These are phyloP conservation scores for Lottia scabra DNA, from an alignment of 2,888 invertebrate species.

Conservation along the genomic window DNA sequence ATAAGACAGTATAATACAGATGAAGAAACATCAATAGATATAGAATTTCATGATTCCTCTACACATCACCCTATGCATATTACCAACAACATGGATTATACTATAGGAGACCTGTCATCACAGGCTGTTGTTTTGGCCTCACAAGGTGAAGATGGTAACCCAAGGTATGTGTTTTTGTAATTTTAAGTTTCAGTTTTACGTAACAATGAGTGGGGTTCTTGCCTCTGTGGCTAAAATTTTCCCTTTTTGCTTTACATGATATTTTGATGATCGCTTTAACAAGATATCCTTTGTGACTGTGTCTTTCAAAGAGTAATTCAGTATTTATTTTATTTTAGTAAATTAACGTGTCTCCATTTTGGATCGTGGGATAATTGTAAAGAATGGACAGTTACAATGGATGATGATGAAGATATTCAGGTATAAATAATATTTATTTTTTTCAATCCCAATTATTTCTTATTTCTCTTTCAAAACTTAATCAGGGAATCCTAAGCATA, in stretches of 20 bases:
- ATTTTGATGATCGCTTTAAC: too few species aligned
- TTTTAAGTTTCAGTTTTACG: too few species aligned
- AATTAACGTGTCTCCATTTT: constrained; percentile 81
- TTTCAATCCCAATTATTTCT: too few species aligned
- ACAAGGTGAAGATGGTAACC: constrained; percentile 69
- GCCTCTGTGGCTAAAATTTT: too few species aligned
- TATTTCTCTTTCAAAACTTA: too few species aligned
- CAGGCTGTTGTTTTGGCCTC: constrained; percentile 84
- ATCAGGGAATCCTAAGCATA: too few species aligned
- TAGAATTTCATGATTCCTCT: constrained; percentile 93
- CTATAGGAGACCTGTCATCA: constrained; percentile 87
- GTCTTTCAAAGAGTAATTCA: too few species aligned
- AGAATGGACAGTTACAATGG: constrained; percentile 87
- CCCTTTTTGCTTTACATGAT: too few species aligned
- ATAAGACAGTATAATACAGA: constrained; percentile 83
- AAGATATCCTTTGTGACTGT: too few species aligned
- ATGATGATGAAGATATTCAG: constrained; percentile 82
- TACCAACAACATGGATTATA: constrained; percentile 85
- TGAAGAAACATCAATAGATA: constrained; percentile 86
- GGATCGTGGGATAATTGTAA: constrained; percentile 77
- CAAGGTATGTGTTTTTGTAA: constrained; percentile 72
- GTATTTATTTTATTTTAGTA: constrained; percentile 71
- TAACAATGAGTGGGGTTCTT: too few species aligned
- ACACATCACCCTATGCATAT: constrained; percentile 91
- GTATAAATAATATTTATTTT: constrained; percentile 71